Conservation (phyloP, 2,113 vertebrate genomes). For the Megatriorchis doriae region DNA sequence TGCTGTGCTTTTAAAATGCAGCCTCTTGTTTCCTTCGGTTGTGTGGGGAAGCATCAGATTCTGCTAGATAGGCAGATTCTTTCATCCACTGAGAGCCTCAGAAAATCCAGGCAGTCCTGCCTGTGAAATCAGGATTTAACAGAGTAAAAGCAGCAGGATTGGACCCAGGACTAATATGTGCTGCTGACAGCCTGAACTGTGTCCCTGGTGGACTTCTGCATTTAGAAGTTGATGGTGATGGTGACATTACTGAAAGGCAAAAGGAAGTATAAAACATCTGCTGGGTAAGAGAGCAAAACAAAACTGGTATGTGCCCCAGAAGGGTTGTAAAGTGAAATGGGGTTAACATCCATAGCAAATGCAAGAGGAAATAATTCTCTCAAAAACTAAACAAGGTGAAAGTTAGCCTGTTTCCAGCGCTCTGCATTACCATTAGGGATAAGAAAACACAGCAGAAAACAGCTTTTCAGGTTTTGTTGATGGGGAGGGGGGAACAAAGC, state of each 20-base stretch:
- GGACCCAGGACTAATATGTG: not conserved
- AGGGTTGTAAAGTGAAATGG: conserved; percentile 26
- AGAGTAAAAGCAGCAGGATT: not conserved
- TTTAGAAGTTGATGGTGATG: conserved; percentile 29
- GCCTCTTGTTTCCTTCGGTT: not conserved
- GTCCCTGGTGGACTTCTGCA: not conserved
- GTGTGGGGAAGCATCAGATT: not conserved
- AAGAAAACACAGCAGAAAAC: not conserved
- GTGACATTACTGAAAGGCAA: conserved; percentile 48
- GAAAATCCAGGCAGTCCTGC: not conserved
- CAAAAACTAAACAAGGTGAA: conserved; percentile 42
- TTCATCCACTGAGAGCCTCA: not conserved
- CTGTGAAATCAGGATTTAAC: not conserved
- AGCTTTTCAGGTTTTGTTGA: not conserved
- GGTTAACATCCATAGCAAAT: conserved; percentile 46
- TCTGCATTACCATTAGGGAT: not conserved
- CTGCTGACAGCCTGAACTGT: not conserved
- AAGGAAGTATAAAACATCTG: conserved; percentile 50
- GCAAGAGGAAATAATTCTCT: conserved; percentile 22
- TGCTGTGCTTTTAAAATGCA: not conserved
- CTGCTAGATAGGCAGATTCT: not conserved
- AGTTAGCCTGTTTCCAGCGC: not conserved
- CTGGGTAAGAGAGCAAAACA: conserved; percentile 38
- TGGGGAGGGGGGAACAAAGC: no score
- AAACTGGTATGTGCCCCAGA: conserved; percentile 26